phyloP scores from a whole-genome alignment of 2,888 invertebrate genomes.

The Thelaira solivaga region DNA sequence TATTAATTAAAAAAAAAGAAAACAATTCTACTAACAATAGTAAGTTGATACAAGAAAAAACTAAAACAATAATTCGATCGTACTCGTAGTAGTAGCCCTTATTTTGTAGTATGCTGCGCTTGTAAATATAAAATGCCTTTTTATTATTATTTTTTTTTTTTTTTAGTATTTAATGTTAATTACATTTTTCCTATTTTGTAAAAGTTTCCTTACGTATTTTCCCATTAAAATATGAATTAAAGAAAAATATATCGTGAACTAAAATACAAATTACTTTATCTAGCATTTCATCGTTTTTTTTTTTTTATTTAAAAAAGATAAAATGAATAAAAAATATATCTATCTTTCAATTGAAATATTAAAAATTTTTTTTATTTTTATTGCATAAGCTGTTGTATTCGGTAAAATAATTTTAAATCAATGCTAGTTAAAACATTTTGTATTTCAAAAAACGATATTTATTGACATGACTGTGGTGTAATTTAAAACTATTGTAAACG shows the following conservation, averaged over 20 bases:
- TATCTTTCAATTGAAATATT: too few relatives aligned
- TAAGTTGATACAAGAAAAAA: background rate
- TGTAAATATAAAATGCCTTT: conserved; percentile 56
- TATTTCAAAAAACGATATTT: background rate
- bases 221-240: too few relatives aligned
- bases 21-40: conserved; percentile 35
- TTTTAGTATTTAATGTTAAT: conserved; percentile 38
- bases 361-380: too few relatives aligned
- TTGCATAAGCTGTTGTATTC: too few relatives aligned
- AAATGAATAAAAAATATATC: conserved; percentile 19
- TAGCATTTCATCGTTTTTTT: too few relatives aligned
- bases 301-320: conserved; percentile 34
- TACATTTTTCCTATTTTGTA: conserved; percentile 55
- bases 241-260: too few relatives aligned
- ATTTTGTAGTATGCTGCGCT: conserved; percentile 51
- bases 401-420: too few relatives aligned
- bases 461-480: conserved; percentile 71
- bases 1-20: background rate
- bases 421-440: too few relatives aligned
- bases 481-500: conserved; percentile 27
- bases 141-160: conserved; percentile 41
- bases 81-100: too few relatives aligned
- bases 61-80: conserved; percentile 6
- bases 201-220: conserved; percentile 40
- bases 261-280: too few relatives aligned